Base-by-base conservation (phyloP, 1,140 invertebrate genomes). In the Cephus cinctus region DNA sequence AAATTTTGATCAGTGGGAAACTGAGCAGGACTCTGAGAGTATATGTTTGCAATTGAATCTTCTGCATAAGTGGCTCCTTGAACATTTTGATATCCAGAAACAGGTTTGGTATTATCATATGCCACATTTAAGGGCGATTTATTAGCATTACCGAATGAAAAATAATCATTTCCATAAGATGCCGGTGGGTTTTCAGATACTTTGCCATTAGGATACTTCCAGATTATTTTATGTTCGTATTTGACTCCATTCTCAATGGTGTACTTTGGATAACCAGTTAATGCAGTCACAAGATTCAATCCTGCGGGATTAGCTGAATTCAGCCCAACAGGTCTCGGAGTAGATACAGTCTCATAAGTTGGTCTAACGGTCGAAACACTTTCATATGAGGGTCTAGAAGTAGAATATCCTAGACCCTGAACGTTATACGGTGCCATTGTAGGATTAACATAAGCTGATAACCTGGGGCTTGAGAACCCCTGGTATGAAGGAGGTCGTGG, bases 181-280 rank as follows among this genome's bases (percentile, higher is more conserved):
- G 31, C 43, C 2, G 72, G 71, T 6, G 72, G 64, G 1, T 56
- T 50, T 2, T 75, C 61, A 3, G 67, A 73, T 9, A 75, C 53
- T 18, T 63, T 64, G 1, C 73, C 73, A 50, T 77, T 68, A 0
- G 71, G 72, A 54, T 77, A 77, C 27, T 74, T 77, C 75, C 73
- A 76, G 18, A 76, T 62, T 1, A 76, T 67, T 30, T 74, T 77
- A 20, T 77, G 73, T 46, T 76, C 71, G 34, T 76, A 76, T 15
- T 51, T 64, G 0, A 76, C 45, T 0, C 72, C 73, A 31, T 75
- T 71, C 36, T 77, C 75, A 6, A 66, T 14, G 0, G 67, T 69
- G 34, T 70, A 76, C 20, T 59, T 67, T 0, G 73, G 67, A 12
- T 65, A 49, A 39, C 56, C 51, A n/a, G n/a, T n/a, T n/a, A n/a